Evolutionary conservation across 2,113 vertebrate species (phyloP).

Genomic region (Scalopus aquaticus): DNA sequence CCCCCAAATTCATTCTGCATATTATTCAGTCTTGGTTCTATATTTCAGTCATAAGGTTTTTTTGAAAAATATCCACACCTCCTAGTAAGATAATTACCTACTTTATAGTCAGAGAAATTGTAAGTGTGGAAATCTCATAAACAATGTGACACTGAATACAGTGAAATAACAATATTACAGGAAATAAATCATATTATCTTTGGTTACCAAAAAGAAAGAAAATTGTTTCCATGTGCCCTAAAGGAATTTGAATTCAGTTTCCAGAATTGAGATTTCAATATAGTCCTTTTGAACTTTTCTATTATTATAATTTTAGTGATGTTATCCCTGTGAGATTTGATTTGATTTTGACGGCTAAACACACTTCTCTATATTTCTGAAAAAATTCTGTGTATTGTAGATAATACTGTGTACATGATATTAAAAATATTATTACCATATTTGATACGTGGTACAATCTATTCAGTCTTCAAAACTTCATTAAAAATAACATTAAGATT

Average conservation of each 20-base stretch:
- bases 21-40: not conserved
- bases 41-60: constrained; percentile 41
- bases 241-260: constrained; percentile 78
- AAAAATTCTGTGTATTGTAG: not conserved
- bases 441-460: constrained; percentile 68
- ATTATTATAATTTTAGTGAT: constrained; percentile 41
- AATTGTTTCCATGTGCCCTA: constrained; percentile 80
- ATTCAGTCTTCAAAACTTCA: constrained; percentile 76
- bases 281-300: constrained; percentile 53
- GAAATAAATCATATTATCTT: constrained; percentile 62
- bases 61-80: constrained; percentile 22
- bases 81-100: constrained; percentile 47
- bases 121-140: constrained; percentile 56
- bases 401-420: not conserved
- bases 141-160: constrained; percentile 58
- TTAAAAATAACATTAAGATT: constrained; percentile 82
- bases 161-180: constrained; percentile 59
- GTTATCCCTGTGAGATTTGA: constrained; percentile 31
- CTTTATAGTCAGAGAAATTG: constrained; percentile 19
- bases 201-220: constrained; percentile 67
- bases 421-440: constrained; percentile 28
- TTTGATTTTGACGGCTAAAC: constrained; percentile 48
- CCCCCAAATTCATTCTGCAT: not conserved
- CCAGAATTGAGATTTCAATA: constrained; percentile 79
- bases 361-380: constrained; percentile 27